Percentiles rank a stretch among this genome's conserved stretches.
Conservation (phyloP, 2,888 invertebrate species). For the Polydrusus cervinus region DNA sequence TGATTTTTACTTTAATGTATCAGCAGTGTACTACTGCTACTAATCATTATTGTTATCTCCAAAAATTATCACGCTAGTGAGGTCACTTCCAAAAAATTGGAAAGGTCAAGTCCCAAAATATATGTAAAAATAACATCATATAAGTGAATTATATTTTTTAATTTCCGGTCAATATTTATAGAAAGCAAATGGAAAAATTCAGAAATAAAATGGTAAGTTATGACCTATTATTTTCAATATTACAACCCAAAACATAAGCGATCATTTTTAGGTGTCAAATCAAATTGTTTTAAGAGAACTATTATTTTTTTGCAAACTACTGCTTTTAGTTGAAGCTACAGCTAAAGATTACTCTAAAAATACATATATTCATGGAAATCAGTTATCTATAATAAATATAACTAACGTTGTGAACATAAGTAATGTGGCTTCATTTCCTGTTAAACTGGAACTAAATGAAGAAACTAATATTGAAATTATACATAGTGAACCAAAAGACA, state of each 20-base stretch:
- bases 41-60: conserved; percentile 6
- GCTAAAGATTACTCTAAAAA: not conserved
- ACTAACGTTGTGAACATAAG: conserved; percentile 25
- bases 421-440: conserved; percentile 11
- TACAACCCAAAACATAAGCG: not conserved
- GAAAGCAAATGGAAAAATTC: not conserved
- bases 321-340: not conserved
- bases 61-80: conserved; percentile 2
- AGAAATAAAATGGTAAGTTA: conserved; percentile 1
- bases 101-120: conserved; percentile 13
- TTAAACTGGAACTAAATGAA: conserved; percentile 25
- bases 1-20: not conserved
- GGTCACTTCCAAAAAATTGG: conserved; percentile 20
- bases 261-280: conserved; percentile 12
- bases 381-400: conserved; percentile 1
- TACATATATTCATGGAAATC: not conserved
- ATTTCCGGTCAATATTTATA: not conserved
- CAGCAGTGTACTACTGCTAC: no score
- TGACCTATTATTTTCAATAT: not conserved
- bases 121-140: conserved; percentile 7
- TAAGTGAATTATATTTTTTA: not conserved
- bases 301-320: not conserved
- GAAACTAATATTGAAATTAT: conserved; percentile 34
- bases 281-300: not conserved
- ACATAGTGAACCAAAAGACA: not conserved